Evolutionary conservation across 2,797 vertebrate species (phyloP).

Genomic region (Phylloscopus collybita): DNA sequence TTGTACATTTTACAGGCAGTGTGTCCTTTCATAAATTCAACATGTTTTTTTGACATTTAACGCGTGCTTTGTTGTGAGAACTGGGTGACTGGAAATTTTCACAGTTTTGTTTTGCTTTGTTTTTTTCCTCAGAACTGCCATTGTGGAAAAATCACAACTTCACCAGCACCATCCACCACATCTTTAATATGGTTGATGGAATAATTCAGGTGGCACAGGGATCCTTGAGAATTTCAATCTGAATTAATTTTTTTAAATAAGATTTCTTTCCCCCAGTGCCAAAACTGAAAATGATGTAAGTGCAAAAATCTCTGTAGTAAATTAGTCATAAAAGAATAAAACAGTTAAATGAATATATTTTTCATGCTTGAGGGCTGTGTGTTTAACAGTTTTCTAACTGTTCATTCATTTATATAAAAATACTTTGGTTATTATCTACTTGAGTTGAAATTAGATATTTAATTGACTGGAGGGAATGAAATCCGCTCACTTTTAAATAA

Average conservation of each 20-base stretch:
- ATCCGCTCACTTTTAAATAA: conserved; percentile 75
- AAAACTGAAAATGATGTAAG: conserved; percentile 54
- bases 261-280: conserved; percentile 29
- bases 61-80: neutral
- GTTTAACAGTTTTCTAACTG: conserved; percentile 77
- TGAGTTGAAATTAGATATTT: conserved; percentile 80
- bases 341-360: conserved; percentile 71
- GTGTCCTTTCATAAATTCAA: neutral
- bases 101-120: neutral
- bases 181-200: neutral
- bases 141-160: neutral
- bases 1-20: neutral
- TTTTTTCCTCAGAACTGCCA: neutral
- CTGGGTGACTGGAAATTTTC: neutral
- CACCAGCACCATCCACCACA: neutral
- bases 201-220: neutral
- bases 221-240: neutral
- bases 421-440: conserved; percentile 75
- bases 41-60: neutral
- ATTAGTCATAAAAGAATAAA: conserved; percentile 76
- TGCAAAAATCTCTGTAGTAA: conserved; percentile 61
- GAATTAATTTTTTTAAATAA: conserved; percentile 52
- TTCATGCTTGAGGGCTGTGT: conserved; percentile 71
- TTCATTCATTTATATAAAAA: conserved; percentile 77
- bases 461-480: conserved; percentile 80